Base-by-base conservation (phyloP, 2,113 vertebrate species). In the Jaculus jaculus region DNA sequence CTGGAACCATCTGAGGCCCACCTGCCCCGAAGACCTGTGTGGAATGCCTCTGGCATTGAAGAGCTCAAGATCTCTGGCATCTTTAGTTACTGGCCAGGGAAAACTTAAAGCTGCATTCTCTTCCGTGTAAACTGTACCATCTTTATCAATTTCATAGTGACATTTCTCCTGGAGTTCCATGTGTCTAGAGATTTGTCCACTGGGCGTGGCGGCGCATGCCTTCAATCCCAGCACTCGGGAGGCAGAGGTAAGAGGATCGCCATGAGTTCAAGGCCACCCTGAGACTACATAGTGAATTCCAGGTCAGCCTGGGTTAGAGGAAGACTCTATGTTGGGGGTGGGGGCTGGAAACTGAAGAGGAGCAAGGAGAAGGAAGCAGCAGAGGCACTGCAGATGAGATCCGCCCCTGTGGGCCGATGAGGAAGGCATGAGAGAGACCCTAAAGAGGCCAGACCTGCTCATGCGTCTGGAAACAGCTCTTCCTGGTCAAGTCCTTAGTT, bases 41-140 rank as follows among this genome's bases (percentile, higher is more conserved):
- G 23, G 39, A n/a, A 51, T 1, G 42, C 42, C 54, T 30, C 12
- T 2, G 0, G 16, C 81, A 30, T 24, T 80, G 71, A 10, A 71
- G 30, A 82, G 34, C 30, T 63, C 42, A 15, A 17, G 63, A 26
- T 69, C 5, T 28, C 66, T 65, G 21, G 51, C 6, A 71, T 30
- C 34, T 80, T 8, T 71, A 74, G 74, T 13, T 60, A 54, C 87
- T 66, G 92, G 51, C n/a, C 34, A 79, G 51, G 79, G 21, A 60
- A 89, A 75, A 91, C 91, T 23, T 9, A 51, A 74, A 83, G 73
- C 10, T 84, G 17, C 66, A 39, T 86, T 71, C 34, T 86, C 3
- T 5, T 77, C 26, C 69, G 66, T 42, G 78, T 84, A 66, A 85
- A 68, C 80, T 30, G 65, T 20, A 68, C 21, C 24, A n/a, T 74